Evolutionary conservation across 2,888 invertebrate genomes (phyloP).

Genomic region (Spodoptera exigua): DNA sequence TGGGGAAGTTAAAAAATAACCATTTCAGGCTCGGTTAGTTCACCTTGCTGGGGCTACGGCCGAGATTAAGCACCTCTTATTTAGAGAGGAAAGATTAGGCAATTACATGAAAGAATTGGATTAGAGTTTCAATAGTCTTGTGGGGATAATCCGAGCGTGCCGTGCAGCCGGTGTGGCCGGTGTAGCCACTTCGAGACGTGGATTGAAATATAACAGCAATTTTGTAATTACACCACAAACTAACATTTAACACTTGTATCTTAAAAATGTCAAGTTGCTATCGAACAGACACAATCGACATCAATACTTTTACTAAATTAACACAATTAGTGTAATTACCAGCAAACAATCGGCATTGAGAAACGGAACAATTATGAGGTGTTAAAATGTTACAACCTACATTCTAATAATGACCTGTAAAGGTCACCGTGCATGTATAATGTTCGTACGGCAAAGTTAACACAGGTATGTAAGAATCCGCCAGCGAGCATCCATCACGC

Average conservation of each 20-base stretch:
- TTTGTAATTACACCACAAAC: background rate
- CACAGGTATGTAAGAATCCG: constrained; percentile 44
- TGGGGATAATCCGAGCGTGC: constrained; percentile 50
- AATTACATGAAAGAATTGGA: constrained; percentile 81
- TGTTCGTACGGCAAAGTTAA: constrained; percentile 57
- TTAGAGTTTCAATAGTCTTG: constrained; percentile 63
- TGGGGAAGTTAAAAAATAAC: constrained; percentile 81
- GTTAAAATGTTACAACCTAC: constrained; percentile 58
- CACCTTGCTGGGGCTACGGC: constrained; percentile 67
- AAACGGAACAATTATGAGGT: constrained; percentile 51
- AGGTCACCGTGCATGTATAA: constrained; percentile 59
- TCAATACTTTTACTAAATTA: constrained; percentile 51
- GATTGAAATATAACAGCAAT: constrained; percentile 4
- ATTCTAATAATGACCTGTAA: constrained; percentile 41
- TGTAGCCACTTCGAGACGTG: background rate
- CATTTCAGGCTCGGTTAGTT: constrained; percentile 83
- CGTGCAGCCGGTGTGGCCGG: constrained; percentile 27
- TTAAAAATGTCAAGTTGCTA: constrained; percentile 13
- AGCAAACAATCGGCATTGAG: constrained; percentile 49
- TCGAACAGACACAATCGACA: constrained; percentile 49
- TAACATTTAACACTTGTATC: constrained; percentile 1
- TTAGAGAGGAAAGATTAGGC: constrained; percentile 81
- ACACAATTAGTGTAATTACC: constrained; percentile 57
- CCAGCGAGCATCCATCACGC: constrained; percentile 75
- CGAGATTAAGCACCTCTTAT: constrained; percentile 74